Percentiles rank a stretch among this genome's conserved stretches.
phyloP scores from a whole-genome alignment of 2,888 invertebrate genomes.

The Eustalomyia histrio region DNA sequence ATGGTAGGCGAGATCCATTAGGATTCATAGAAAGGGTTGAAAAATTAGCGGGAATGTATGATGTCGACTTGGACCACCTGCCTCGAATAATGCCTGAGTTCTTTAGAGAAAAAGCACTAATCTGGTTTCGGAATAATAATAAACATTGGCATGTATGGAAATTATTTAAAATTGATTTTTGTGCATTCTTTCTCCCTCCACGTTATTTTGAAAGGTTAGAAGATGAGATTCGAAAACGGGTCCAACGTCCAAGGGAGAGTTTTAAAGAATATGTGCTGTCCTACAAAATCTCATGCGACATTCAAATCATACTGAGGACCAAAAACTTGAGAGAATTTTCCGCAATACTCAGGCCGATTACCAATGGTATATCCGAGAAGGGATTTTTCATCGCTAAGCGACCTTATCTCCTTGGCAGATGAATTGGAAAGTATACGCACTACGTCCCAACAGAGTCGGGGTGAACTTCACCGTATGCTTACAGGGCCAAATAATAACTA shows the following conservation, averaged over 20 bases:
- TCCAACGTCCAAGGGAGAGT: not conserved
- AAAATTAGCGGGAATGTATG: not conserved
- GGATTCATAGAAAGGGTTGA: slow-evolving; percentile 18
- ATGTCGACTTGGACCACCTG: not conserved
- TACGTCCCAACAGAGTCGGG: no score
- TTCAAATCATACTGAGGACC: no score
- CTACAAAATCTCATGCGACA: no score
- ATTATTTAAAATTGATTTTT: slow-evolving; percentile 10
- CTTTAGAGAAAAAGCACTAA: not conserved
- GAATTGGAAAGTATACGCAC: no score
- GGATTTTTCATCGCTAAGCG: no score
- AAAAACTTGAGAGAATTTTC: no score
- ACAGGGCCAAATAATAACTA: no score
- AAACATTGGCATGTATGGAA: slow-evolving; percentile 5
- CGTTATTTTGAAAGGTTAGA: slow-evolving; percentile 17
- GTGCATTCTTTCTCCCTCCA: slow-evolving; percentile 19
- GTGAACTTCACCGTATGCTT: no score
- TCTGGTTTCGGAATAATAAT: slow-evolving; percentile 27
- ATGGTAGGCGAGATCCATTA: not conserved
- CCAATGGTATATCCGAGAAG: no score
- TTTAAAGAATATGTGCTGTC: no score
- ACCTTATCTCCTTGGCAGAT: no score
- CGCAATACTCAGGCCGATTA: no score
- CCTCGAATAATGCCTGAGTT: slow-evolving; percentile 10
- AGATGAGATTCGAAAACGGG: slow-evolving; percentile 13